phyloP scores from a whole-genome alignment of 35 echinoderm and acorn worm species.

The Anneissia japonica region DNA sequence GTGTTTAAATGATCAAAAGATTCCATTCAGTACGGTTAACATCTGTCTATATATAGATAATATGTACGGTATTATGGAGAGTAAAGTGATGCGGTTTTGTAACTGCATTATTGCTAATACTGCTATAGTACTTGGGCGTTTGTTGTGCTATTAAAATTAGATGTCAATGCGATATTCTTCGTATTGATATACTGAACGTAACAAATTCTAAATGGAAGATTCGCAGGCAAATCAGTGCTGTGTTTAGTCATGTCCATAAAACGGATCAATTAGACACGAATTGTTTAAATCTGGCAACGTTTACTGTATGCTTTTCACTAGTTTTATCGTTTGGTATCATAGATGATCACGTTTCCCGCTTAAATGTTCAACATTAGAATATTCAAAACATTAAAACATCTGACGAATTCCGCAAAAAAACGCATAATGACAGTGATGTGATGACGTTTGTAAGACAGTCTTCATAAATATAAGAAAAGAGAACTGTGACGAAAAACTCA shows the following conservation, averaged over 20 bases:
- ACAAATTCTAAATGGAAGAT: background rate
- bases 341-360: no score
- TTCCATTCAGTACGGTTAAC: background rate
- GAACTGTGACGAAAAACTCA: no score
- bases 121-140: background rate
- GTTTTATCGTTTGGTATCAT: no score
- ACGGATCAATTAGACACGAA: no score
- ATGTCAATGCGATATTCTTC: background rate
- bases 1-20: conserved; percentile 2
- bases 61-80: background rate
- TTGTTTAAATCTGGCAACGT: no score
- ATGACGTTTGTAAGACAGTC: no score
- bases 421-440: no score
- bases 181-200: background rate
- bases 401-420: no score
- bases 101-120: background rate
- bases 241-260: background rate
- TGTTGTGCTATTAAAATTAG: background rate
- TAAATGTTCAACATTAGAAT: no score
- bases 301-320: no score
- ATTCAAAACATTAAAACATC: no score
- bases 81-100: background rate
- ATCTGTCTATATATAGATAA: background rate
- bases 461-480: no score
- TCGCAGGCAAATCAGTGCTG: background rate